Evolutionary conservation across 2,888 invertebrate genomes (phyloP).

Genomic region (Hoplodrina blanda): DNA sequence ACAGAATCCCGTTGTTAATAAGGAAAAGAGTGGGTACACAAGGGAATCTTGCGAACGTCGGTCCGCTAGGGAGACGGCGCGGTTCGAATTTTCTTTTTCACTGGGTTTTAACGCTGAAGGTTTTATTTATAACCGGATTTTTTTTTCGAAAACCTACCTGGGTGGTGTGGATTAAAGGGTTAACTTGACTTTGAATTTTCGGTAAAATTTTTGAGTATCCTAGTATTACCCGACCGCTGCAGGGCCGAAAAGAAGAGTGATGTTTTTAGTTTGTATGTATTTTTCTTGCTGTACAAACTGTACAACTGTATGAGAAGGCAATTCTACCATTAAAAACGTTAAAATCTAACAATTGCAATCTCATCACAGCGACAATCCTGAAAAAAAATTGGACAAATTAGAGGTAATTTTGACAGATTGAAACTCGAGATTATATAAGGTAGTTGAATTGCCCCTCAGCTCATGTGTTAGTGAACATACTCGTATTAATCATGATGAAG

Average conservation of each 20-base stretch:
- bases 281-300: too few relatives aligned
- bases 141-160: slow-evolving; percentile 43
- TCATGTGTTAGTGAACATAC: too few relatives aligned
- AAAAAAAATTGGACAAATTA: too few relatives aligned
- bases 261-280: not conserved
- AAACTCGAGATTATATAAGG: too few relatives aligned
- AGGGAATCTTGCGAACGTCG: slow-evolving; percentile 72
- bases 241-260: not conserved
- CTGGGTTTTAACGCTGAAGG: slow-evolving; percentile 67
- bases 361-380: too few relatives aligned
- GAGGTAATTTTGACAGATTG: too few relatives aligned
- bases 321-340: too few relatives aligned
- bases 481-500: too few relatives aligned
- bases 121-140: slow-evolving; percentile 64
- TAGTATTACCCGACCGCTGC: not conserved
- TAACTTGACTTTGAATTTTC: slow-evolving; percentile 25
- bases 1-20: slow-evolving; percentile 77
- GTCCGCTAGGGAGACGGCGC: slow-evolving; percentile 53
- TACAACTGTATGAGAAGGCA: too few relatives aligned
- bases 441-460: too few relatives aligned
- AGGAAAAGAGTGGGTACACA: slow-evolving; percentile 77
- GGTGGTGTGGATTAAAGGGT: slow-evolving; percentile 27
- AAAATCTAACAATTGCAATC: too few relatives aligned
- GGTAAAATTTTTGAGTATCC: not conserved
- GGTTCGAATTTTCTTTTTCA: slow-evolving; percentile 79